phyloP scores from a whole-genome alignment of 2,113 vertebrate genomes.

The Miniopterus natalensis region DNA sequence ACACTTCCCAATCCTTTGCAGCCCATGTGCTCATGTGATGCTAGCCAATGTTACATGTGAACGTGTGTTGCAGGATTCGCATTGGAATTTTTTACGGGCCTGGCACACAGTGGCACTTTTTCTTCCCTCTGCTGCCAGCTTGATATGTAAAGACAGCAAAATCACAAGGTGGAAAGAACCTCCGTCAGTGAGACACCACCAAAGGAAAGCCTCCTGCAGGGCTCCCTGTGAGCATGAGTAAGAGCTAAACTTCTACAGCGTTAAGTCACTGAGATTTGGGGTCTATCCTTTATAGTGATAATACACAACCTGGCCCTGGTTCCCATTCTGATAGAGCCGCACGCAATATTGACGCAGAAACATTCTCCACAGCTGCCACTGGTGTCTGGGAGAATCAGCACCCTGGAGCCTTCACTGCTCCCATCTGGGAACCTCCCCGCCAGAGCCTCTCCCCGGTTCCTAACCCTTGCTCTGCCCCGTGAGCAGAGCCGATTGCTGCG shows the following conservation, averaged over 20 bases:
- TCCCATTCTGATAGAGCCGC: background rate
- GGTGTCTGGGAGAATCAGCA: background rate
- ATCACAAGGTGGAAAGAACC: background rate
- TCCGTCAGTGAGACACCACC: background rate
- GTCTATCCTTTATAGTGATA: too few species aligned
- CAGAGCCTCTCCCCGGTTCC: background rate
- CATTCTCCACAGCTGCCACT: background rate
- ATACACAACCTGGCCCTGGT: background rate
- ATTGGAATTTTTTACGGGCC: background rate
- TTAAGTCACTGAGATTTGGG: background rate
- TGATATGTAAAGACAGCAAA: background rate
- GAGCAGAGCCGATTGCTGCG: background rate
- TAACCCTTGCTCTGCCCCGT: background rate
- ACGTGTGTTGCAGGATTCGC: background rate
- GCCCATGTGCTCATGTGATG: background rate
- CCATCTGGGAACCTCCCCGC: background rate
- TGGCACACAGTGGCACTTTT: background rate
- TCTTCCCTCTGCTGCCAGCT: background rate
- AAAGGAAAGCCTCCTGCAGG: background rate
- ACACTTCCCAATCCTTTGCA: background rate
- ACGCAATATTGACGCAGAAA: background rate
- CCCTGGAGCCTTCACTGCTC: background rate
- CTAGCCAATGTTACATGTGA: background rate
- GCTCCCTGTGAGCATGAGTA: background rate
- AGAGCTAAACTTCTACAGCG: background rate